These are phyloP conservation scores for Drymonia ruficornis DNA, from an alignment of 2,888 invertebrate species.

Conservation along the genomic window DNA sequence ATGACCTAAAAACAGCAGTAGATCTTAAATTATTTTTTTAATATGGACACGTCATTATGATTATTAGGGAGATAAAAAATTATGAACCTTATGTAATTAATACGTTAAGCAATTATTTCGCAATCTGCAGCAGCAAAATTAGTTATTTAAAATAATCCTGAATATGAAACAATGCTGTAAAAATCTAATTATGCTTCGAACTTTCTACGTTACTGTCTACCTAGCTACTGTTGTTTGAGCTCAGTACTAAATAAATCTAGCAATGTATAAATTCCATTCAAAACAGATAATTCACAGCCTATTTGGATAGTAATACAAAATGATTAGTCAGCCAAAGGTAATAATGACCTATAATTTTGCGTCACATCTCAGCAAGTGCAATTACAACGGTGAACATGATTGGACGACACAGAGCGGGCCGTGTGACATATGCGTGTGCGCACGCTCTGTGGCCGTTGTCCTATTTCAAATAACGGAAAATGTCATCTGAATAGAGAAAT, in stretches of 20 bases:
- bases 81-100: background rate
- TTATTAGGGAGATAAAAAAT: background rate
- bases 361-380: conserved; percentile 42
- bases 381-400: conserved; percentile 56
- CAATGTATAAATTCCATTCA: too few species aligned
- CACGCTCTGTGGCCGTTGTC: conserved; percentile 21
- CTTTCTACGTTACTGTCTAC: too few species aligned
- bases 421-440: conserved; percentile 57
- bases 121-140: too few species aligned
- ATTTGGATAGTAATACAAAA: conserved; percentile 5
- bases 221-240: too few species aligned
- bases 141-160: too few species aligned
- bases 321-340: conserved; percentile 25
- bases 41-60: background rate
- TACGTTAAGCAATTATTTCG: too few species aligned
- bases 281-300: background rate
- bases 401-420: conserved; percentile 50
- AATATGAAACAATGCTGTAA: too few species aligned
- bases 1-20: background rate
- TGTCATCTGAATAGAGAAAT: conserved; percentile 45
- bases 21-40: background rate
- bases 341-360: conserved; percentile 39
- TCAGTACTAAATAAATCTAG: too few species aligned
- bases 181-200: too few species aligned
- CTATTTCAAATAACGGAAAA: conserved; percentile 54